Conservation (phyloP, 2,113 vertebrate genomes). For the Petromus typicus region DNA sequence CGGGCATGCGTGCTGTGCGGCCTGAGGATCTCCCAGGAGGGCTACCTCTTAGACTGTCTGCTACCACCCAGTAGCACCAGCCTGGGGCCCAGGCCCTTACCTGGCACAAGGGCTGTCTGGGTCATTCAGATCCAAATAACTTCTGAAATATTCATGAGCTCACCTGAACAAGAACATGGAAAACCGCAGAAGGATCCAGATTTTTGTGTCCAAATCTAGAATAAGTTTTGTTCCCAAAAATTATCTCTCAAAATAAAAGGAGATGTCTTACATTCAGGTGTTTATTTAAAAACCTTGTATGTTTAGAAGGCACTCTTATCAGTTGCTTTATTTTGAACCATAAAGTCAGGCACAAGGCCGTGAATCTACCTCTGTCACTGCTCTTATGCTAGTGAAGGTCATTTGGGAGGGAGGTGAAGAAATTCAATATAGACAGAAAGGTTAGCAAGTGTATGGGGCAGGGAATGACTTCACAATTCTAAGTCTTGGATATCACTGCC, state of each 20-base stretch:
- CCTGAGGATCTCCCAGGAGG: background rate
- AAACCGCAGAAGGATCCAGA: background rate
- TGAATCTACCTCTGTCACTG: background rate
- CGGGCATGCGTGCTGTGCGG: background rate
- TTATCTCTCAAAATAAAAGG: conserved; percentile 41
- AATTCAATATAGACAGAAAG: conserved; percentile 37
- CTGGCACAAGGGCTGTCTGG: background rate
- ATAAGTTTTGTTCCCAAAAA: background rate
- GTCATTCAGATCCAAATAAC: background rate
- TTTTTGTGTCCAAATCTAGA: background rate
- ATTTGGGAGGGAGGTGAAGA: conserved; percentile 36
- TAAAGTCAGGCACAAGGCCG: background rate
- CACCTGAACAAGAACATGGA: background rate
- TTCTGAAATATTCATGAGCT: background rate
- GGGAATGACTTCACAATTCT: conserved; percentile 57
- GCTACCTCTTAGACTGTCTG: background rate
- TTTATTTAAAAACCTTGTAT: background rate
- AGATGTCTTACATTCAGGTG: background rate
- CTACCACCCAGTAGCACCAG: background rate
- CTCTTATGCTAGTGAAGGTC: conserved; percentile 1
- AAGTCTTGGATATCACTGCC: conserved; percentile 56
- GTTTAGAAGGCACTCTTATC: background rate
- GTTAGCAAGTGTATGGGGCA: conserved; percentile 17
- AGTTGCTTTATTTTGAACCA: conserved; percentile 49
- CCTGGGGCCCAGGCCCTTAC: background rate